Base-by-base conservation (phyloP, 2,888 invertebrate species). In the Tolmerus cingulatus region DNA sequence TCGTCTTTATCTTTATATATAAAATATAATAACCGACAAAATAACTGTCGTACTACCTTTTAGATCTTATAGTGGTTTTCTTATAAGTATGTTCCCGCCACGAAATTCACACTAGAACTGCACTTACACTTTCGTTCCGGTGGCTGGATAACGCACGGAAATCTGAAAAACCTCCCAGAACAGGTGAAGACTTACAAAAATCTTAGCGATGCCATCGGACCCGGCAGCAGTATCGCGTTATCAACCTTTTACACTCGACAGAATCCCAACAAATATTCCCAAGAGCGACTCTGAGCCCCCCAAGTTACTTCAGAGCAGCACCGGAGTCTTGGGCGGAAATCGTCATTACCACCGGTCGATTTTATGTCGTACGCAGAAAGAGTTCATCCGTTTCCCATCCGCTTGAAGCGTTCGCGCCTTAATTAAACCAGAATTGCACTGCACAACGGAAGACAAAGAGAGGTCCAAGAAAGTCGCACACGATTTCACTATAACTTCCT, bases 91-190 rank as follows among this genome's bases (percentile, higher is more conserved):
- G 66, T 66, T 9, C 14, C 3, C 66, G 27, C 9, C 5, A 66
- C 66, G 0, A 27, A 66, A 66, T n/a, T 37, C 34, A 8, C 4
- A 76, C 57, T 66, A 57, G n/a, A 57, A 82, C 82, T 82, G 82
- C 57, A 79, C 86, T 86, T 79, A 66, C 78, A 86, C 66, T 79
- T 86, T 79, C 78, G 77, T 86, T 77, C 86, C 77, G 57, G 74
- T 74, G 51, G 46, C 40, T 85, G 74, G 37, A n/a, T 74, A 40
- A 46, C 5, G 85, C 74, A 23, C 74, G 85, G 74, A 85, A 74
- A 46, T 85, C 74, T 43, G 46, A 1, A 74, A 74, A 85, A n/a
- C 43, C 5, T 74, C 74, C 27, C 74, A 74, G 46, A 27, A 19
- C 40, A 85, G 74, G 43, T 66, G 82, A 85, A 85, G 85, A 30